phyloP scores from a whole-genome alignment of 35 echinoderm and acorn worm species.

The Chiridota heheva region DNA sequence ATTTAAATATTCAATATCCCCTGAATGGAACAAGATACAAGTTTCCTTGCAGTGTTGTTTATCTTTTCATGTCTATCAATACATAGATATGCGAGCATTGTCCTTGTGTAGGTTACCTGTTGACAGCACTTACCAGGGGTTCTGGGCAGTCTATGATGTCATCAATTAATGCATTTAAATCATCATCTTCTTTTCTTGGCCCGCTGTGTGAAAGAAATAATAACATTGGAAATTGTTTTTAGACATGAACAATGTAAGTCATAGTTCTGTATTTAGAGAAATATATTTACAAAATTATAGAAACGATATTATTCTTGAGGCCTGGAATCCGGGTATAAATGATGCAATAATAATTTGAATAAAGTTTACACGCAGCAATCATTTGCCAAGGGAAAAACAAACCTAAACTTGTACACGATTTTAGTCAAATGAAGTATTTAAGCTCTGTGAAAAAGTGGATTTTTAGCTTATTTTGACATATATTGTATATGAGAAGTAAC shows the following conservation, averaged over 20 bases:
- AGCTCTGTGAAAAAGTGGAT: no score
- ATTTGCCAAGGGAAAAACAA: no score
- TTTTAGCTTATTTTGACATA: no score
- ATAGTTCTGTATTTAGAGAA: neutral
- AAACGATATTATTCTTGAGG: neutral
- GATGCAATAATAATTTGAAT: neutral
- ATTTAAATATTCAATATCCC: no score
- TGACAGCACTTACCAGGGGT: conserved; percentile 35
- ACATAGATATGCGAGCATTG: neutral
- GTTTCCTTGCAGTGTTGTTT: neutral
- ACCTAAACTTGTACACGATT: no score
- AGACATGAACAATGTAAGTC: neutral
- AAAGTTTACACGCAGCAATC: no score
- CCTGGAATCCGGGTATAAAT: neutral
- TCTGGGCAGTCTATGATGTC: conserved; percentile 85
- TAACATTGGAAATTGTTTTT: neutral
- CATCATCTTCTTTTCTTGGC: conserved; percentile 64
- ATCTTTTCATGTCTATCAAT: neutral
- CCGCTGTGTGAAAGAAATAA: neutral
- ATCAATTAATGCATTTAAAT: conserved; percentile 84
- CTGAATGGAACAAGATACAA: no score
- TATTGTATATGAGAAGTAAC: no score
- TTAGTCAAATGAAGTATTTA: no score
- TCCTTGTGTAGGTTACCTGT: neutral
- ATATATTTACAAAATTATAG: neutral